Conservation (phyloP, 2,113 vertebrate species). For the Corvus cornix region DNA sequence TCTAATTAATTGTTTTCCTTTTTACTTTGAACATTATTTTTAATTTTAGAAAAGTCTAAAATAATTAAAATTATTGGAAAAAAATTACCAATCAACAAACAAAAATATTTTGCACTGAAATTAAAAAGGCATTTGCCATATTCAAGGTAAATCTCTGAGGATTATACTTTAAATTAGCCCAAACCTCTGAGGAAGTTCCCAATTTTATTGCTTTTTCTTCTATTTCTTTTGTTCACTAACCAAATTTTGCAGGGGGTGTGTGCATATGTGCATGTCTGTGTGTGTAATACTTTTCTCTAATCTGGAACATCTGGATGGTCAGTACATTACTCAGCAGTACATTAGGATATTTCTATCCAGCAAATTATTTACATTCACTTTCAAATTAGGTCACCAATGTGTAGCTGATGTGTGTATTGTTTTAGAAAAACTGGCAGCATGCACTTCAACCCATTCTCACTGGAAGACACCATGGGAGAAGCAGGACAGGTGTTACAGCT, state of each 20-base stretch:
- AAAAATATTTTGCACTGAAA: background rate
- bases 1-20: background rate
- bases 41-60: background rate
- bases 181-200: background rate
- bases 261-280: background rate
- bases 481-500: background rate
- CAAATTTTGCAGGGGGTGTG: background rate
- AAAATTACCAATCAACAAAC: background rate
- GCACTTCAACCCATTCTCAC: background rate
- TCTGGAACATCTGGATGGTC: background rate
- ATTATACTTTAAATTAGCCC: background rate
- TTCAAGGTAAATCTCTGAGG: background rate
- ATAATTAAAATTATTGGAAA: background rate
- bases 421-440: background rate
- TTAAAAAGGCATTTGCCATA: background rate
- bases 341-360: background rate
- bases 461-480: background rate
- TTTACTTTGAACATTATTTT: background rate
- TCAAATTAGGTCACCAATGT: background rate
- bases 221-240: background rate
- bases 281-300: background rate
- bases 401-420: background rate
- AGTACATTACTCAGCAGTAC: background rate
- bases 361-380: background rate
- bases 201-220: background rate